Base-by-base conservation (phyloP, 2,113 vertebrate species). In the Entelurus aequoreus region DNA sequence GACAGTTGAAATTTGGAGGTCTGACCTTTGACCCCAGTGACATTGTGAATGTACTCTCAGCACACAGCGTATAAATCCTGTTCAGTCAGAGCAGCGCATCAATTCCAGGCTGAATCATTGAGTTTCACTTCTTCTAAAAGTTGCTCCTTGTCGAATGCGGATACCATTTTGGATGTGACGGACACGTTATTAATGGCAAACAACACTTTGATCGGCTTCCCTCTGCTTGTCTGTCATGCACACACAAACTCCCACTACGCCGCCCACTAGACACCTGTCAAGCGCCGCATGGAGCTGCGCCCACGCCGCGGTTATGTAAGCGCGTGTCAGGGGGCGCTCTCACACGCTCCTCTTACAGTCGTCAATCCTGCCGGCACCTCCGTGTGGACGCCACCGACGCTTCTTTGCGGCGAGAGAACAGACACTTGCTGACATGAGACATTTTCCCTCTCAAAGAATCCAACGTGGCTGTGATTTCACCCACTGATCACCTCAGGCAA, bases 281-380 rank as follows among this genome's bases (percentile, higher is more conserved):
- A 40, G n/a, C 42, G 11, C 42, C 10, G 42, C 42, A 46, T 12
- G 42, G 4, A 21, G 55, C 55, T 42, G 38, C 55, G 5, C 55
- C 55, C 55, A 57, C 55, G 35, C 55, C 16, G 16, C 38, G 10
- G 40, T 57, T 57, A 57, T 21, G 55, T 21, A 57, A 57, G 55
- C 4, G 10, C n/a, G n/a, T 12, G 54, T 40, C 55, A 13, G 40
- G n/a, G 38, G 37, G 37, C 5, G 51, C 11, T 13, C 21, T 12
- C 10, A 28, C 8, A 10, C 16, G 19, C 2, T 9, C 19, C 6
- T 10, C 21, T 35, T 6, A 5, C 16, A 16, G 15, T 57, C 55
- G 12, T 44, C 38, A 21, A 46, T 57, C 55, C n/a, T 6, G 38
- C 37, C 6, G n/a, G n/a, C 55, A 12, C 54, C 54, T 44, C 42